Evolutionary conservation across 2,888 invertebrate genomes (phyloP), one percentile per base, ranked within the genome.

Genomic region (Harpalus rubripes): DNA sequence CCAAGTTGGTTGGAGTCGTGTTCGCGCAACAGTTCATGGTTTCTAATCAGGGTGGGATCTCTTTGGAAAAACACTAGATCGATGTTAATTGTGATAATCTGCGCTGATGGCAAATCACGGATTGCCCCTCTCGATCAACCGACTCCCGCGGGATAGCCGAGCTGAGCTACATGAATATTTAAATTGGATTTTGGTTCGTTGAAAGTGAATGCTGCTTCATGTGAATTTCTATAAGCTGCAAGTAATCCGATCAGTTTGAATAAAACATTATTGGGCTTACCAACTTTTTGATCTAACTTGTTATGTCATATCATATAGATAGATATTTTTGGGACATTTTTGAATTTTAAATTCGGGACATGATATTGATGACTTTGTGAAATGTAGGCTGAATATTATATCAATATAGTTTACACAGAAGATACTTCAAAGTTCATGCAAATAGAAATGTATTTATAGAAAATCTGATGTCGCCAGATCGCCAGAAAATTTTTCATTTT

Each of bases 181-280:
- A 78, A 78, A 78, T 78, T 78, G 78, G 78, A 78, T 78, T 78
- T 78, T 78, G 78, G 78, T 32, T 44, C 58, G 78, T 18, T 78
- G 78, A 78, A 78, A 78, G 78, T 78, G 78, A 78, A 78, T 78
- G 58, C 78, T 58, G 56, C 26, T 44, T 58, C 78, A 56, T 58
- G 78, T 58, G 78, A 78, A 78, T 78, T 78, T 78, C 78, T 78
- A 58, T 78, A 78, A 78, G 78, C 78, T 68, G 78, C 78, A 78
- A 78, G 78, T 78, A 78, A 78, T 58, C 58, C 58, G 58, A 78
- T 78, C 58, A 26, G 32, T 58, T 26, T 78, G 78, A 78, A 78
- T 78, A 78, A 78, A 78, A 78, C 78, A 78, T 78, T 58, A 58
- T 58, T 78, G 78, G 56, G 56, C 58, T 32, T 58, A n/a, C 32